Base-by-base conservation (phyloP, 2,888 invertebrate species). In the Loripinus fragilis region DNA sequence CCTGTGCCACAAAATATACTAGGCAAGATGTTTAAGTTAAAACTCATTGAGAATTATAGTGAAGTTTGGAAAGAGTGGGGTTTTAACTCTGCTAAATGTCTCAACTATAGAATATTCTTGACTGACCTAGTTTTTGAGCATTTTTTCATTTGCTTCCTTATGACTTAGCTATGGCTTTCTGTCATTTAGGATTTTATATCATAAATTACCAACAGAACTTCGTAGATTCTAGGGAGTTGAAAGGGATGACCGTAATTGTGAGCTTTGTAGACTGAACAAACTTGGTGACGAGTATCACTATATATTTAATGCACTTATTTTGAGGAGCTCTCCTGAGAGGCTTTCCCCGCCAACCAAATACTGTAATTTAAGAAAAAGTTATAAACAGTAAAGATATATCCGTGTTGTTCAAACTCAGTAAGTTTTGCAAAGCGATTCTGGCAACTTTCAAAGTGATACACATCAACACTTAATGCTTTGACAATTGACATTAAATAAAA, bases 231-330 rank as follows among this genome's bases (percentile, higher is more conserved):
- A 28, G 5, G 55, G 55, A 15, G 55, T 55, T 28, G 55, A 10
- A 28, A 55, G 55, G 25, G 25, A 55, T 23, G 28, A 38, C 12
- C 38, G 38, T 8, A 38, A 8, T 38, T 38, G 38, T 38, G 38
- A 38, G 38, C 38, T 38, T 25, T 55, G 55, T 55, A 25, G 55
- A 5, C 3, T 25, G 12, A 23, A 25, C 28, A 10, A 25, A 23
- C 28, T 23, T 17, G 55, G 55, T 25, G 55, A 55, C 28, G 55
- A 55, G 25, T 55, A 55, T 55, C 55, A 55, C 15, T 55, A 55
- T 23, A 8, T 55, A 25, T 55, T 55, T 55, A 23, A 55, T 38
- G 38, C 5, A 38, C 38, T 10, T 48, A 48, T 48, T 48, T 48
- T 48, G 48, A 48, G 23, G 48, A 48, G 48, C 48, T 7, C 48